Evolutionary conservation across 2,113 vertebrate genomes (phyloP), one percentile per base, ranked within the genome.

Genomic region (Seriola quinqueradiata): DNA sequence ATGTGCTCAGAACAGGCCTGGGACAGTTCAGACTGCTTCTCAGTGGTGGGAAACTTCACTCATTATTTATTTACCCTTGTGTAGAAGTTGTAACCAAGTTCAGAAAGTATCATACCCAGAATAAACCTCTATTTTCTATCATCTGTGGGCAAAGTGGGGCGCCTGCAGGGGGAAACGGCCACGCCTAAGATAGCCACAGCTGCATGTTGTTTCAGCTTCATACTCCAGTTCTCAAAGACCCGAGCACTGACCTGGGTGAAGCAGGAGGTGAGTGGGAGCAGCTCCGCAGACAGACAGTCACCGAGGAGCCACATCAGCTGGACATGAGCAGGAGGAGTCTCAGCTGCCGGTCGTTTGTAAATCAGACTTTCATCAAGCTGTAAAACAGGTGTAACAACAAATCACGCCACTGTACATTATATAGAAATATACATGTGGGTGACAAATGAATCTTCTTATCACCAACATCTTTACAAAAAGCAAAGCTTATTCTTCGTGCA

Each of bases 181-280:
- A 59, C 36, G 66, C 19, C 46, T 34, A 58, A 8, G 50, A 57
- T 34, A 60, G 16, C 23, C 54, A 64, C 65, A 54, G 44, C 13
- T 68, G 48, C 5, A 19, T 19, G 17, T 50, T 77, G 34, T 58
- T 65, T 74, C 10, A 36, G 28, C 48, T 64, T 73, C 32, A 54
- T n/a, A n/a, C n/a, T 54, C 50, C 2, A 11, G 17, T 25, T 48
- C 50, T 81, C n/a, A 82, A 50, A 57, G 36, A 8, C 42, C 6
- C 17, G 58, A 52, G 11, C 50, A 54, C 50, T 54, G 50, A 54
- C 50, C 17, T 79, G 28, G 19, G 58, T 32, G 70, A 36, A 71
- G 60, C 42, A 12, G 42, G 36, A 34, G 44, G 52, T 8, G 48
- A 5, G 16, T 50, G 48, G 48, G 48, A 50, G 48, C 50, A 54